Base-by-base conservation (phyloP, 2,888 invertebrate species). In the Agriopis marginaria region DNA sequence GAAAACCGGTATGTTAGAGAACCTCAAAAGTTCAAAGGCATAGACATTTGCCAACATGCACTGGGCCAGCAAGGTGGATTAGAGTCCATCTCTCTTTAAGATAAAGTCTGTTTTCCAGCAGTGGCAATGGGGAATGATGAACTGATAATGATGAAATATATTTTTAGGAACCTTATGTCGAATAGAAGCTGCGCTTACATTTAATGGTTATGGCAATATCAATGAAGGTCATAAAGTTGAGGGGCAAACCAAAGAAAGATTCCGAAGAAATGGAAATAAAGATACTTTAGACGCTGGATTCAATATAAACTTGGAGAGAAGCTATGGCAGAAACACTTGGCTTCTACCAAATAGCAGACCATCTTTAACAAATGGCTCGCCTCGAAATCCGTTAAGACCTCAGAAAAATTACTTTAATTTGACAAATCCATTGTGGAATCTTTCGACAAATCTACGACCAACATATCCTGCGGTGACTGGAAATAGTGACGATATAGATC, bases 401-500 rank as follows among this genome's bases (percentile, higher is more conserved):
- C 53, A 23, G 11, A 61, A 49, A 67, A 60, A 62, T 59, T 40
- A 63, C 8, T 62, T 44, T 44, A 45, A 32, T 49, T 1, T 12
- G 7, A 17, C 23, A 47, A 23, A 45, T 23, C 32, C 12, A 3
- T 12, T 58, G 23, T 58, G 23, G 58, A 47, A 47, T 47, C 58
- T 32, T 12, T 47, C 58, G 3, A 45, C 45, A 54, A 54, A 12
- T 58, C 7, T 11, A 11, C 17, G 32, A 47, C 44, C 71, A 63
- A 61, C 59, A 45, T 54, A 14, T 10, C 32, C 14, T 55, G 51
- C 32, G 59, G 40, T 60, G 14, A 47, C 12, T 55, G 56, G n/a
- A 14, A 39, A 9, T 51, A 12, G 40, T 42, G 11, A 17, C 49
- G 50, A 70, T 64, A 53, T 75, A 70, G 59, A 74, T 72, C 63